Base-by-base conservation (phyloP, 1,140 invertebrate genomes). In the Matsumurasca onukii region DNA sequence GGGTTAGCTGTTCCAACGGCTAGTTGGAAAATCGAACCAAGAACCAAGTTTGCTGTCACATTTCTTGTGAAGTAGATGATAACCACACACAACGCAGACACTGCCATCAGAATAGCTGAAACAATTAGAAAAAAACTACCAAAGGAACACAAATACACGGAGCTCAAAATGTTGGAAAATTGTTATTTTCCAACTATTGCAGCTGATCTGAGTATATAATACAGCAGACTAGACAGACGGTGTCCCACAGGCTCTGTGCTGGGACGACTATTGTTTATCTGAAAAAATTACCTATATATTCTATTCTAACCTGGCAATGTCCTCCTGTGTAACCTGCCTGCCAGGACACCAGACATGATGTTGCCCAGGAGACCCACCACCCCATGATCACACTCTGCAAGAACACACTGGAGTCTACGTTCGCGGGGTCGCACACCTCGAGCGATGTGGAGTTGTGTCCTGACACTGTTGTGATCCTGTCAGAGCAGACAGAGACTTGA, bases 1-100 rank as follows among this genome's bases (percentile, higher is more conserved):
- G 85, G 82, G 75, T 86, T 86, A 3, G 80, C 83, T 31, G 84
- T 85, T 15, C 83, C 80, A 74, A 84, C 82, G 17, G 78, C 77
- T 1, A 84, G 70, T 66, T 84, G 84, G 72, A 86, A 87, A 25
- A 85, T 69, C 67, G 83, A 84, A 12, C 82, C 78, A 13, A 83
- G 76, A 1, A 83, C 70, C 2, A 87, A 73, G 71, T 85, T 82
- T 69, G 82, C 79, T 12, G 77, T 69, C 12, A 83, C 77, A 3
- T 49, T 62, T 27, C 70, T 77, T 2, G 85, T 75, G 68, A 82
- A 83, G 70, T 84, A 85, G 57, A 86, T 82, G 2, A 73, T 75
- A 20, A 80, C 76, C n/a, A 68, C 59, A 29, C 67, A 68, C 3
- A 62, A 24, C 2, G 61, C 68, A 25, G 70, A 66, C 3, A 62